Evolutionary conservation across 2,888 invertebrate species (phyloP), one percentile per base, ranked within the genome.

Genomic region (Amaurobius ferox): DNA sequence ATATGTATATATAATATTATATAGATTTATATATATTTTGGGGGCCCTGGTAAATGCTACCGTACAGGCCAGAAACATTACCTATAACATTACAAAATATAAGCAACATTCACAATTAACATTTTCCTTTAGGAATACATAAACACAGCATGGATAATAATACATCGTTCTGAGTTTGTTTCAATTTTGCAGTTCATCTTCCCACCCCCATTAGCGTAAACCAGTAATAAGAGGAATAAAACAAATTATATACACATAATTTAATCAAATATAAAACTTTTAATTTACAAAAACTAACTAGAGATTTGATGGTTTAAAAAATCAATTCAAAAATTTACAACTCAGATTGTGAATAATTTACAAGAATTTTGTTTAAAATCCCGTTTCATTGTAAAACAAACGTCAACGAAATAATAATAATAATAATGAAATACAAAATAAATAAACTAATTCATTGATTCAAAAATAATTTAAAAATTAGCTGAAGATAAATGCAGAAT

Each of bases 81-180:
- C 68, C 73, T 70, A 85, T 72, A 83, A 83, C 83, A 85, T 64
- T 78, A 78, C 78, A 85, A 67, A 77, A 85, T 73, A 71, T 71
- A 71, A 71, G 68, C 77, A 78, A 85, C 81, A 74, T 74, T 76
- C 68, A 81, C 74, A 74, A 44, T 81, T 67, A 74, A 68, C 68
- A 70, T 79, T 62, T 79, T 40, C 55, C 30, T 19, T 29, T 79
- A 44, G 62, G 71, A 39, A 26, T 62, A 61, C 55, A 81, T 62
- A 81, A 81, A 64, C 30, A 64, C 23, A 64, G 64, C 64, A 64
- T 29, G 29, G 30, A 64, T 64, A 64, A 64, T 64, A 55, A 55
- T 55, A 55, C 55, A 55, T 6, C 1, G 55, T 55, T 55, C 55
- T 55, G 7, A 7, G 55, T 6, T 19, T 23, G 23, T 55, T 55